Conservation (phyloP, 2,888 invertebrate genomes). For the Stenodera caucasica region DNA sequence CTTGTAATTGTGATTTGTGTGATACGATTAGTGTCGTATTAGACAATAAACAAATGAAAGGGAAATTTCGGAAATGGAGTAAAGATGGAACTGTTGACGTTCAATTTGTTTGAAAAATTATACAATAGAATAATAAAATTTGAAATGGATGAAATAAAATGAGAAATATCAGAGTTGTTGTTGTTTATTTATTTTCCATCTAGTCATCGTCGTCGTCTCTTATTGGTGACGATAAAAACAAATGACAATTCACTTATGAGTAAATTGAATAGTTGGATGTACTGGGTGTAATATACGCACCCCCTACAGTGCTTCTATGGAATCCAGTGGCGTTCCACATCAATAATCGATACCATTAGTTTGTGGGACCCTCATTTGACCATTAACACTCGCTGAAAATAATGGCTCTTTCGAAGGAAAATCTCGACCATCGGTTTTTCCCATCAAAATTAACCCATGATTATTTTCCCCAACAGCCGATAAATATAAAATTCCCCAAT, state of each 20-base stretch:
- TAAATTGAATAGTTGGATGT: conserved; percentile 43
- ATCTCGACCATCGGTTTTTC: no score
- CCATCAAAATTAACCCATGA: no score
- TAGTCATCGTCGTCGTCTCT: not conserved
- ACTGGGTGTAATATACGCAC: conserved; percentile 38
- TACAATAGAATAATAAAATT: no score
- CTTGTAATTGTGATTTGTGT: conserved; percentile 25
- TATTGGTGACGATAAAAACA: conserved; percentile 39
- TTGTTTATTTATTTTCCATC: not conserved
- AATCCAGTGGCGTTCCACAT: conserved; percentile 19
- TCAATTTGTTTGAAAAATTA: no score
- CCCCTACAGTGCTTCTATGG: conserved; percentile 34
- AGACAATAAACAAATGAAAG: not conserved
- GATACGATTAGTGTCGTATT: conserved; percentile 13
- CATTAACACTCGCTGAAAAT: no score
- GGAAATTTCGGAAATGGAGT: no score
- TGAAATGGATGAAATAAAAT: not conserved
- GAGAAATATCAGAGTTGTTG: not conserved
- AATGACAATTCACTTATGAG: conserved; percentile 45
- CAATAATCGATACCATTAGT: not conserved
- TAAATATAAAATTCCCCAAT: no score
- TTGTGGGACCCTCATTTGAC: no score
- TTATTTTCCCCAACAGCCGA: no score
- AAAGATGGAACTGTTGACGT: no score
- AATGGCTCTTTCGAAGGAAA: no score